Conservation (phyloP, 2,888 invertebrate species). For the Syrphus vitripennis region DNA sequence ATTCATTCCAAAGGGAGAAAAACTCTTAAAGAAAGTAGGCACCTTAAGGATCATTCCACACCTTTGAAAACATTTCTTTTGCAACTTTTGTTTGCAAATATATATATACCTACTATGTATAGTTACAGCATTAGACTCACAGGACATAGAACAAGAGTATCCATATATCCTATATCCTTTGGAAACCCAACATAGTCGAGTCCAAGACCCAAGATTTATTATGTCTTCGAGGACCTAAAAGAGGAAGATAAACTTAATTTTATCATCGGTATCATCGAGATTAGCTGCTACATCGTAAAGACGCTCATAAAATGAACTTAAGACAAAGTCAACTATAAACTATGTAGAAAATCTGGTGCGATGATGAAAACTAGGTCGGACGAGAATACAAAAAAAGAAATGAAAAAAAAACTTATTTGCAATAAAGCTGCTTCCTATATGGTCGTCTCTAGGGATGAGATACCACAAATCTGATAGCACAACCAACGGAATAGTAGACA, state of each 20-base stretch:
- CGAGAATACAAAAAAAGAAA: neutral
- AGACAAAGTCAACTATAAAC: slow-evolving; percentile 20
- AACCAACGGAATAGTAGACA: neutral
- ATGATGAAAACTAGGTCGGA: slow-evolving; percentile 1
- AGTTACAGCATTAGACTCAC: neutral
- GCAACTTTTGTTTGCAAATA: neutral
- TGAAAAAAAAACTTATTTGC: neutral
- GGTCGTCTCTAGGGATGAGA: neutral
- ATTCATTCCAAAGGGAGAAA: neutral
- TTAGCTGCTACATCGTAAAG: slow-evolving; percentile 65
- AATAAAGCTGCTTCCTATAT: neutral
- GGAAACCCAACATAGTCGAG: neutral
- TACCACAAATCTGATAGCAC: neutral
- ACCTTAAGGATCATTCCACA: neutral
- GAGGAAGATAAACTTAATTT: slow-evolving; percentile 65
- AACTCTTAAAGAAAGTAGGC: neutral
- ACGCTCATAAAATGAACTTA: slow-evolving; percentile 56
- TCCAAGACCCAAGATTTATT: slow-evolving; percentile 56
- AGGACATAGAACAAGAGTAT: neutral
- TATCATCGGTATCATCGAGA: slow-evolving; percentile 68
- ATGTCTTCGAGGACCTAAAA: slow-evolving; percentile 57
- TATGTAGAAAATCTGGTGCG: neutral
- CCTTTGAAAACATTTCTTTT: neutral
- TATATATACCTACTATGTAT: no score
- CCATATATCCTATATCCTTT: neutral